Conservation (phyloP, 2,888 invertebrate genomes). For the Mythimna albipuncta region DNA sequence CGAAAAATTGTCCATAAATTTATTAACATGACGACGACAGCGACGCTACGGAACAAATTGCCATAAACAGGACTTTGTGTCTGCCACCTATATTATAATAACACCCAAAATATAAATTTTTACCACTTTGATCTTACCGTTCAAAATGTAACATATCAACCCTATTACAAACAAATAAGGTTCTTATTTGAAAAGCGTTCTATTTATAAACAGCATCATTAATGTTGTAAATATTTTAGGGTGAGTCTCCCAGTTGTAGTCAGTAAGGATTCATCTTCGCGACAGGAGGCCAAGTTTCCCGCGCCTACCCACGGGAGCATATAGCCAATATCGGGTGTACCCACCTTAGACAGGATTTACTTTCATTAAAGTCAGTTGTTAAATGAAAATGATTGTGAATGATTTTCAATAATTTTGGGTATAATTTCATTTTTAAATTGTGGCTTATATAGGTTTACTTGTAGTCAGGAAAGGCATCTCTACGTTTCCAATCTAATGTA, state of each 20-base stretch:
- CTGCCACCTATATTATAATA: constrained; percentile 82
- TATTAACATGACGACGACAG: constrained; percentile 78
- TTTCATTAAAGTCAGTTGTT: constrained; percentile 15
- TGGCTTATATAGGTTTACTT: not conserved
- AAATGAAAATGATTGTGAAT: constrained; percentile 12
- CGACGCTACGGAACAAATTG: constrained; percentile 78
- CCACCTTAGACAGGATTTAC: constrained; percentile 58
- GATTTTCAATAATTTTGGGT: not conserved
- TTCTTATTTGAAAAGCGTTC: constrained; percentile 41
- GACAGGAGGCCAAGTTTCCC: constrained; percentile 83
- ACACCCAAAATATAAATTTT: constrained; percentile 74
- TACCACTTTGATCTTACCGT: constrained; percentile 53
- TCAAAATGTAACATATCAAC: constrained; percentile 13
- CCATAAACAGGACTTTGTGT: constrained; percentile 79
- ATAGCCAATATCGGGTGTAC: constrained; percentile 78
- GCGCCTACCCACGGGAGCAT: constrained; percentile 68
- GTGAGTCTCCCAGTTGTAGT: constrained; percentile 75
- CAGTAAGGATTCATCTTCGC: constrained; percentile 83
- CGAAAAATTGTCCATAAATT: constrained; percentile 81
- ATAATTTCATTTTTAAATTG: not conserved
- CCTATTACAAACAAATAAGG: constrained; percentile 51
- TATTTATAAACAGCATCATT: constrained; percentile 43
- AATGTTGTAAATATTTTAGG: constrained; percentile 63
- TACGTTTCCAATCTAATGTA: no score
- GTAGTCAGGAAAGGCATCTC: not conserved